Percentiles rank a stretch among this genome's conserved stretches.
Evolutionary conservation across 2,797 vertebrate species (phyloP).

Genomic region (Chaetodon trifasciatus): DNA sequence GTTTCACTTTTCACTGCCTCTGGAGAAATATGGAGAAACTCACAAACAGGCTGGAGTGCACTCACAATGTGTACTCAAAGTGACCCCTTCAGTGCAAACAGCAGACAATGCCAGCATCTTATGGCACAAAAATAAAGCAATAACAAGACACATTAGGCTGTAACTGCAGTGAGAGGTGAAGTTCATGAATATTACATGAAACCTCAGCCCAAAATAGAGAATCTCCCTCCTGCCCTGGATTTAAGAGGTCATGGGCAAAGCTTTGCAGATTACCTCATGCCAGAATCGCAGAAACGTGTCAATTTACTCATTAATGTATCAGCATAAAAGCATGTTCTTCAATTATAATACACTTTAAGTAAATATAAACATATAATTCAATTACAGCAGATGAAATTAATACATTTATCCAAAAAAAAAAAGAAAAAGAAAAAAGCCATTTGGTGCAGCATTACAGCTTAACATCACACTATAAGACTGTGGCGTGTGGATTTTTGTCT

Average conservation of each 20-base stretch:
- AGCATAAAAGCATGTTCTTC: neutral
- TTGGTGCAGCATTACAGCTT: neutral
- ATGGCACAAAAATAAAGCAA: conserved; percentile 61
- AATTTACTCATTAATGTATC: neutral
- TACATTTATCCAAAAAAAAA: neutral
- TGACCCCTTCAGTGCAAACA: conserved; percentile 55
- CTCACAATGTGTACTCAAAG: conserved; percentile 41
- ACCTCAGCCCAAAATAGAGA: conserved; percentile 81
- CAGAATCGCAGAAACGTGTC: conserved; percentile 40
- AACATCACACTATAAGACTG: neutral
- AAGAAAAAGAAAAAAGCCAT: neutral
- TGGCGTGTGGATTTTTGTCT: neutral
- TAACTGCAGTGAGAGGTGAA: conserved; percentile 68
- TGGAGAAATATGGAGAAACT: conserved; percentile 60
- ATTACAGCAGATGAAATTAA: neutral
- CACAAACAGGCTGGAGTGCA: conserved; percentile 46
- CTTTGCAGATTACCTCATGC: conserved; percentile 68
- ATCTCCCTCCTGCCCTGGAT: conserved; percentile 69
- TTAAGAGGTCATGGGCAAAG: conserved; percentile 72
- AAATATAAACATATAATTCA: neutral
- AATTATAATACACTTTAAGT: neutral
- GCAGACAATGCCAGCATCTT: conserved; percentile 40
- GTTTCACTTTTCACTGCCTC: conserved; percentile 66
- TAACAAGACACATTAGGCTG: conserved; percentile 62
- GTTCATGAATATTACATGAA: conserved; percentile 85